phyloP scores from a whole-genome alignment of 2,797 vertebrate genomes.

The Lophotriccus pileatus region DNA sequence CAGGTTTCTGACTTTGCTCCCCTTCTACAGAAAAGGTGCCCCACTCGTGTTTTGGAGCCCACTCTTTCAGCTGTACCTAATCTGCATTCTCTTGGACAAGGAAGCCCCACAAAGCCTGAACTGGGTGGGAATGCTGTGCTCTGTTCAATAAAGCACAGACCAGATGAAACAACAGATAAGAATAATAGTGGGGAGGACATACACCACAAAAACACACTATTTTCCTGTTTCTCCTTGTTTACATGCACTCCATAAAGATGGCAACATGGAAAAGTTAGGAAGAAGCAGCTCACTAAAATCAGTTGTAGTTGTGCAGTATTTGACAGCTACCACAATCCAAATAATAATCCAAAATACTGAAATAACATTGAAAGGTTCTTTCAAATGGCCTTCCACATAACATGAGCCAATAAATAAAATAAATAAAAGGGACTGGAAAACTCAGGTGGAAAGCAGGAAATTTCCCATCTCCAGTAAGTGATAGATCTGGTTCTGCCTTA shows the following conservation, averaged over 20 bases:
- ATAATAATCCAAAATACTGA: not conserved
- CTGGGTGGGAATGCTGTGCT: not conserved
- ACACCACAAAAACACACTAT: not conserved
- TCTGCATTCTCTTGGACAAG: not conserved
- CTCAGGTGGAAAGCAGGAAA: not conserved
- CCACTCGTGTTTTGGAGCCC: not conserved
- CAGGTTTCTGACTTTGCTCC: constrained; percentile 6
- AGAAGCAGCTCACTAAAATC: not conserved
- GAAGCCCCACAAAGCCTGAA: not conserved
- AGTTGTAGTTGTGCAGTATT: not conserved
- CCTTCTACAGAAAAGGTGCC: not conserved
- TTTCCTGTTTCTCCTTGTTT: not conserved
- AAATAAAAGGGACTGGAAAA: not conserved
- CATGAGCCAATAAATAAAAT: not conserved
- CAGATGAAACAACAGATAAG: not conserved
- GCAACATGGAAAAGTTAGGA: not conserved
- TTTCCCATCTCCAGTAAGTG: not conserved
- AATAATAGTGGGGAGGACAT: not conserved
- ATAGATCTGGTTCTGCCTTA: constrained; percentile 15
- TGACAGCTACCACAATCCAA: not conserved
- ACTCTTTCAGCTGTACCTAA: not conserved
- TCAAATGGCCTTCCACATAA: not conserved
- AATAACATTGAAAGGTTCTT: not conserved
- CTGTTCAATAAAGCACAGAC: not conserved
- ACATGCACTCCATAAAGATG: not conserved